Evolutionary conservation across 2,888 invertebrate genomes (phyloP), one percentile per base, ranked within the genome.

Genomic region (Trichogramma dendrolimi): DNA sequence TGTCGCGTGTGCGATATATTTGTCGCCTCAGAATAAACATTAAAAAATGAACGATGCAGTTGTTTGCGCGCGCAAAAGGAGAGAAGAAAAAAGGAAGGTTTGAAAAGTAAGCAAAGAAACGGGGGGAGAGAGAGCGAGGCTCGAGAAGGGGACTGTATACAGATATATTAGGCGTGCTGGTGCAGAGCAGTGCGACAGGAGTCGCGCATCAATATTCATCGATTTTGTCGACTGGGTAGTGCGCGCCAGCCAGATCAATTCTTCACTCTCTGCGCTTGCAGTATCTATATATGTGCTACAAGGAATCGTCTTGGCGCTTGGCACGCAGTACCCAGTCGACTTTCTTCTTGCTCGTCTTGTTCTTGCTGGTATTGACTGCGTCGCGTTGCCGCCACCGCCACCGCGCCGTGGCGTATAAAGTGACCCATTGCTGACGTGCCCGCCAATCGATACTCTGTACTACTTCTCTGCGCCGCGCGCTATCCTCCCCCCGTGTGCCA

Each of bases 371-470:
- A 4, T 10, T 14, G 48, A 62, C 56, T 59, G 55, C 59, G 52
- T 42, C 38, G 10, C 51, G n/a, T n/a, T 41, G 55, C 14, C 52
- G 43, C 49, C 46, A 14, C 7, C 40, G 14, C 27, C 27, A 27
- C 27, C 27, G 2, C 27, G 27, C 27, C 27, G 27, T 44, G 40
- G 54, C 55, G 61, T 51, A 50, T 42, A 67, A 65, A 67, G 67
- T 69, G 71, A 71, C 70, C 71, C 67, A 71, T 70, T 70, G 70
- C 68, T 65, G 69, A 63, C 62, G 59, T 43, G 53, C 57, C 52
- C 68, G 62, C 67, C 66, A 69, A 72, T 72, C 71, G 67, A 72
- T 71, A 64, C 56, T 38, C 39, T 14, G 54, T 59, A 38, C 46
- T 10, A 5, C 44, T 7, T 11, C 47, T 48, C 48, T 48, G 5